Evolutionary conservation across 2,113 vertebrate species (phyloP).

Genomic region (Asarcornis scutulata): DNA sequence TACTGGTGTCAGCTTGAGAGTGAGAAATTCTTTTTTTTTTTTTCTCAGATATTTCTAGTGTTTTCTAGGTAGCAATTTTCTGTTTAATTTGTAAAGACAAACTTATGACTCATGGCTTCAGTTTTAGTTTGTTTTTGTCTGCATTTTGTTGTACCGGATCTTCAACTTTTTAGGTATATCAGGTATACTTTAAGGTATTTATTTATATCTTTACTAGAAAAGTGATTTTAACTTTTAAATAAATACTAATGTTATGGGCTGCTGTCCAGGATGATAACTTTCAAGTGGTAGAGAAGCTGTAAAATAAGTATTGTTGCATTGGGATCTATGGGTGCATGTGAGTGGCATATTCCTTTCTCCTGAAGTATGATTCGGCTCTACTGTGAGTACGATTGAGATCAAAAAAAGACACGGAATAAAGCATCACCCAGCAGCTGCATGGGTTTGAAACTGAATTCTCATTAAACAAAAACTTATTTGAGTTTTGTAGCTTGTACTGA

Average conservation of each 20-base stretch:
- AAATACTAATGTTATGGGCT: not conserved
- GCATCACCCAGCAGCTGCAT: not conserved
- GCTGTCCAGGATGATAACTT: not conserved
- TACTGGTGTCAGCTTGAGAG: not conserved
- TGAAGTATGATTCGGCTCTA: not conserved
- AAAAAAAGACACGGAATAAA: not conserved
- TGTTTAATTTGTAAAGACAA: not conserved
- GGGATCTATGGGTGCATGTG: not conserved
- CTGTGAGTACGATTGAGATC: not conserved
- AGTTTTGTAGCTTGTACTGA: not conserved
- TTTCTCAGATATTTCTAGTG: not conserved
- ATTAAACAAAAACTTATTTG: not conserved
- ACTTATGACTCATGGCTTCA: not conserved
- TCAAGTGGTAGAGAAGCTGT: not conserved
- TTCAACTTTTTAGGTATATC: not conserved
- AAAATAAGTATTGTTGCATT: not conserved
- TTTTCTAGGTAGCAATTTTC: not conserved
- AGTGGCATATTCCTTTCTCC: not conserved
- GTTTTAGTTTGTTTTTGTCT: not conserved
- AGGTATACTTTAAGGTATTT: not conserved
- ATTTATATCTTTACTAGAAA: not conserved
- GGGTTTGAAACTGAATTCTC: not conserved
- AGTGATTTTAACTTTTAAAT: not conserved
- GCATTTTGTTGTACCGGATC: not conserved
- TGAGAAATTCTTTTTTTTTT: not conserved